These are phyloP conservation scores for Leucozona laternaria DNA, from an alignment of 2,888 invertebrate genomes.

Conservation along the genomic window DNA sequence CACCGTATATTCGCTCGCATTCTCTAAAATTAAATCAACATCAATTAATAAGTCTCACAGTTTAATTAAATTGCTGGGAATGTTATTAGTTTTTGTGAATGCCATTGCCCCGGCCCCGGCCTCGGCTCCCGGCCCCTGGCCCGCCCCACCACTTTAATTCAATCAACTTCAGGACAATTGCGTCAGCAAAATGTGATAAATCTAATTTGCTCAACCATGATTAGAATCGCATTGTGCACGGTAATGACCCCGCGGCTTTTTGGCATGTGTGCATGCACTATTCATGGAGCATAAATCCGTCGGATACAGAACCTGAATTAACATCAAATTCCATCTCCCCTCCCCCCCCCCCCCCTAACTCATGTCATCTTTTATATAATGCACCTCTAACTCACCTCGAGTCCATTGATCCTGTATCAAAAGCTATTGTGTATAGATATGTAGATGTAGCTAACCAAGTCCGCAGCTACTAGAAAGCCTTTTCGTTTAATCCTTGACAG, in stretches of 20 bases:
- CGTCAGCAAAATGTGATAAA: slow-evolving; percentile 72
- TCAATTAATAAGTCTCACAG: slow-evolving; percentile 67
- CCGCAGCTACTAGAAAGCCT: background rate
- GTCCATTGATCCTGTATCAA: slow-evolving; percentile 39
- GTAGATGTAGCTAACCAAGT: background rate
- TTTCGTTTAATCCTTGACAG: slow-evolving; percentile 43
- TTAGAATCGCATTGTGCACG: slow-evolving; percentile 68
- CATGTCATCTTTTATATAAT: slow-evolving; percentile 26
- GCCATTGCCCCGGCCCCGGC: too few relatives aligned
- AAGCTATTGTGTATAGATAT: background rate
- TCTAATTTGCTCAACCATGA: slow-evolving; percentile 69
- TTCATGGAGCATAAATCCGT: slow-evolving; percentile 31
- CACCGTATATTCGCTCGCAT: background rate
- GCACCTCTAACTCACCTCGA: slow-evolving; percentile 26
- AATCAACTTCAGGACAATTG: slow-evolving; percentile 66
- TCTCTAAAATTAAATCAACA: slow-evolving; percentile 64
- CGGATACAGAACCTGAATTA: slow-evolving; percentile 48
- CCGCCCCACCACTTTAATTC: slow-evolving; percentile 52
- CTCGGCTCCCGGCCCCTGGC: too few relatives aligned
- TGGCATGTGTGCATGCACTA: slow-evolving; percentile 37
- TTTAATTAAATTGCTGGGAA: slow-evolving; percentile 64
- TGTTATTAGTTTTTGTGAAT: slow-evolving; percentile 52
- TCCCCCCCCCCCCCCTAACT: background rate
- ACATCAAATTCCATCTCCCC: slow-evolving; percentile 47
- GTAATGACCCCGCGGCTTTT: slow-evolving; percentile 69